These are phyloP conservation scores for Adoxophyes honmai DNA, from an alignment of 1,140 invertebrate species.

Conservation along the genomic window DNA sequence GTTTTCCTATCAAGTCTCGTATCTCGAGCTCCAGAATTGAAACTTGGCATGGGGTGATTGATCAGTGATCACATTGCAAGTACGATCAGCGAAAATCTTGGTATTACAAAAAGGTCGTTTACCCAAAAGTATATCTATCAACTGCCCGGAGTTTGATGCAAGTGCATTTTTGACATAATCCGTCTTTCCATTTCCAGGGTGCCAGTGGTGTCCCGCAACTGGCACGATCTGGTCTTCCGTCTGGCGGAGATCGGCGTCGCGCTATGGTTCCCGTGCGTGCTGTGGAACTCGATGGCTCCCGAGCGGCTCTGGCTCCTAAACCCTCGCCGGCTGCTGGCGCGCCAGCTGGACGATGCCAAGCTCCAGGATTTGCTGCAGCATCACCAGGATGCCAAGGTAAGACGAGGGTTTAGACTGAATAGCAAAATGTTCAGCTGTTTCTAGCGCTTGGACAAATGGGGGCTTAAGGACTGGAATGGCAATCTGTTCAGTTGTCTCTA, in stretches of 20 bases:
- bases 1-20: too few relatives aligned
- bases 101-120: too few relatives aligned
- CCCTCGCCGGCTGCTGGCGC: constrained; percentile 89
- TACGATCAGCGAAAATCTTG: too few relatives aligned
- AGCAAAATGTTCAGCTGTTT: not conserved
- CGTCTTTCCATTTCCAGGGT: constrained; percentile 78
- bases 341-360: constrained; percentile 70
- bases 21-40: too few relatives aligned
- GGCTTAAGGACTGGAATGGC: not conserved
- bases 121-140: too few relatives aligned
- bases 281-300: constrained; percentile 97
- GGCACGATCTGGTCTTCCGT: constrained; percentile 93
- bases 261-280: constrained; percentile 93
- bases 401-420: too few relatives aligned
- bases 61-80: too few relatives aligned
- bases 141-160: too few relatives aligned
- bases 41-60: too few relatives aligned
- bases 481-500: not conserved
- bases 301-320: constrained; percentile 96
- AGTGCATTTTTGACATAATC: too few relatives aligned
- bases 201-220: constrained; percentile 91
- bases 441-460: not conserved
- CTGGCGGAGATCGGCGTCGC: constrained; percentile 95
- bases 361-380: constrained; percentile 45
- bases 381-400: constrained; percentile 44